phyloP scores from a whole-genome alignment of 2,797 vertebrate species.

The Selene dorsalis region DNA sequence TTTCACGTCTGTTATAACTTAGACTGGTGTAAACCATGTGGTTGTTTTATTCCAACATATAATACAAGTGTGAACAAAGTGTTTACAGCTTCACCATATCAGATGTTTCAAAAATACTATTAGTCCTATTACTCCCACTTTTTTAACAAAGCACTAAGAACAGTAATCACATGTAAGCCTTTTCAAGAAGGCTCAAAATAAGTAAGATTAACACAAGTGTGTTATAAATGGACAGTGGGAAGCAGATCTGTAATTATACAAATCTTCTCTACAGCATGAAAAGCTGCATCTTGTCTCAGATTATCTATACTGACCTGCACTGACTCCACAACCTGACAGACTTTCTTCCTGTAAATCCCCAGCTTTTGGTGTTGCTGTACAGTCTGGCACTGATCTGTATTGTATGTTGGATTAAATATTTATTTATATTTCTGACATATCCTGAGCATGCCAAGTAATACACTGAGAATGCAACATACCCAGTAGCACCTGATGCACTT shows the following conservation, averaged over 20 bases:
- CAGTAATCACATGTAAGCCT: not conserved
- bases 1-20: not conserved
- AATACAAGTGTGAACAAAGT: not conserved
- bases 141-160: not conserved
- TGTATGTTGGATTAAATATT: not conserved
- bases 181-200: not conserved
- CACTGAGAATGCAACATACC: not conserved
- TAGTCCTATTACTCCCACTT: not conserved
- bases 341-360: not conserved
- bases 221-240: not conserved
- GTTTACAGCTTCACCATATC: not conserved
- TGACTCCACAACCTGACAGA: not conserved
- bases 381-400: not conserved
- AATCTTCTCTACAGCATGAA: not conserved
- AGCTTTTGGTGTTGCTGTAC: not conserved
- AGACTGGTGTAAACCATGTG: not conserved
- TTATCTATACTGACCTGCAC: not conserved
- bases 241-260: not conserved
- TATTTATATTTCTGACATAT: not conserved
- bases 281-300: not conserved
- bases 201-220: not conserved
- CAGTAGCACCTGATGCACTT: slow-evolving; percentile 8
- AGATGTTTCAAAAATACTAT: not conserved
- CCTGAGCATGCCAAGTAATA: not conserved
- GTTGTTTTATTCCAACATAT: not conserved